Conservation (phyloP, 2,888 invertebrate species). For the Lasioglossum marginatum region DNA sequence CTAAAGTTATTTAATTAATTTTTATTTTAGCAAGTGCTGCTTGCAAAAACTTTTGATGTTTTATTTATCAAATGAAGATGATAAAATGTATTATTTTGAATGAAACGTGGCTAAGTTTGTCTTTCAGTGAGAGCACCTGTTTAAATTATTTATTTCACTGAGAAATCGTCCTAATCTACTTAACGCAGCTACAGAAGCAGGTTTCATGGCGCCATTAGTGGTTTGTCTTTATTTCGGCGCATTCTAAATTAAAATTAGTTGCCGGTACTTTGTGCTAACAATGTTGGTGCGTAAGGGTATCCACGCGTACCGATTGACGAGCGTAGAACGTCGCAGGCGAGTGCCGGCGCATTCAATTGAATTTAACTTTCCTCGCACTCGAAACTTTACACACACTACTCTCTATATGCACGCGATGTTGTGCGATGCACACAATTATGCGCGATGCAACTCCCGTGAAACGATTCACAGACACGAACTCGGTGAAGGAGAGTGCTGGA, state of each 20-base stretch:
- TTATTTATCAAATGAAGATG: background rate
- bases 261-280: background rate
- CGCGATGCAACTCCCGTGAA: conserved; percentile 23
- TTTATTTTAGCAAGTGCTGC: background rate
- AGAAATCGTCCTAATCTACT: background rate
- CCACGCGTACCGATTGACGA: background rate
- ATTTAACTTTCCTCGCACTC: conserved; percentile 53
- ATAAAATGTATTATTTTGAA: background rate
- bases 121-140: background rate
- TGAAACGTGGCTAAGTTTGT: background rate
- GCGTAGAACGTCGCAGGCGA: conserved; percentile 4
- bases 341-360: conserved; percentile 33
- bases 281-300: background rate
- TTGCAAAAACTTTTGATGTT: background rate
- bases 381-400: conserved; percentile 46
- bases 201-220: background rate
- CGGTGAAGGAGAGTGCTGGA: background rate
- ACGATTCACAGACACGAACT: conserved; percentile 50
- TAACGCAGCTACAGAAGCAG: background rate
- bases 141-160: background rate
- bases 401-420: conserved; percentile 49
- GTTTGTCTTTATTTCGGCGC: background rate
- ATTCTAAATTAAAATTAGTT: background rate
- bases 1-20: background rate
- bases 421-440: conserved; percentile 34